A percentile compares a stretch with the other conserved stretches of the same genome.
Conservation (phyloP, 35 echinoderm and acorn worm genomes). For the Heliocidaris tuberculata region DNA sequence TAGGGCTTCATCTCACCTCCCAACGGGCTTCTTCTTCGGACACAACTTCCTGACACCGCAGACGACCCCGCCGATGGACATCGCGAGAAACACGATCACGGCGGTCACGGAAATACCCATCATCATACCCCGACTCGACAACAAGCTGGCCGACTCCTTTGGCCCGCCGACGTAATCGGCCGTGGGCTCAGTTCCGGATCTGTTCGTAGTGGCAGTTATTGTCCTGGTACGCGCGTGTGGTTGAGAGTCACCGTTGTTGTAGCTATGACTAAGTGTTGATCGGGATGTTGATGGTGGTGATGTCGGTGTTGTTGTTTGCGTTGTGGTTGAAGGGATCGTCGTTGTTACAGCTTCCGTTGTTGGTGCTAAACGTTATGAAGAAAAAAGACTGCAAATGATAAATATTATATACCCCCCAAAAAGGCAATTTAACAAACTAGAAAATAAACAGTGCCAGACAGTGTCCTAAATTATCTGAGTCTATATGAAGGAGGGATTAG, state of each 20-base stretch:
- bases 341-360: not conserved
- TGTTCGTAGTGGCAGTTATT: not conserved
- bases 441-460: no score
- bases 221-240: not conserved
- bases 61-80: not conserved
- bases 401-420: no score
- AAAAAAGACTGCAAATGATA: no score
- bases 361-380: no score
- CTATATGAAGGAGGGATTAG: no score
- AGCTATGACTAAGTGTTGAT: not conserved
- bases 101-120: not conserved
- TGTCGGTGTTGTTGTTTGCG: not conserved
- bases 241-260: not conserved
- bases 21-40: conserved; percentile 1
- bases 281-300: not conserved
- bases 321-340: not conserved
- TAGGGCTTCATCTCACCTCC: not conserved
- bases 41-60: not conserved
- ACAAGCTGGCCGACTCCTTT: not conserved
- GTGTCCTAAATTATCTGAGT: no score
- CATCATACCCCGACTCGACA: not conserved
- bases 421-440: no score
- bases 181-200: not conserved
- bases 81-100: not conserved
- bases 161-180: not conserved